Evolutionary conservation across 2,888 invertebrate genomes (phyloP).

Genomic region (Steromphala cineraria): DNA sequence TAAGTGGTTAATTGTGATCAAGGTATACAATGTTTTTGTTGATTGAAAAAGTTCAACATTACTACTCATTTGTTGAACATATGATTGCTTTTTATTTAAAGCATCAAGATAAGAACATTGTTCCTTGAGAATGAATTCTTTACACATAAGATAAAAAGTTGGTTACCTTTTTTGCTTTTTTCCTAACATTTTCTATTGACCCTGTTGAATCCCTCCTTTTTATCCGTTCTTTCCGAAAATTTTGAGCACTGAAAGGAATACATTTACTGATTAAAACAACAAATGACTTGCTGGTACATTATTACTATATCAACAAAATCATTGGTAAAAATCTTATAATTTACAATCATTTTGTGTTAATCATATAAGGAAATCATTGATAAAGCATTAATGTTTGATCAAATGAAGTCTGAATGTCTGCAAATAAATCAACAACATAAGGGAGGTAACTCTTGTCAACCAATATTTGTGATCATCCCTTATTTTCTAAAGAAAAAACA

Average conservation of each 20-base stretch:
- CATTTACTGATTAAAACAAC: background rate
- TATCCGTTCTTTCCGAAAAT: constrained; percentile 52
- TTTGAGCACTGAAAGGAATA: constrained; percentile 53
- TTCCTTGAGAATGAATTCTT: background rate
- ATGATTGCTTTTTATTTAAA: too few species aligned
- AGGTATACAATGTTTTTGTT: too few species aligned
- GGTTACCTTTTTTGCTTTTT: constrained; percentile 59
- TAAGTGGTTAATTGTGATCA: too few species aligned
- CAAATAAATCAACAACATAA: background rate
- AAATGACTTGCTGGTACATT: too few species aligned
- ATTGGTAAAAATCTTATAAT: background rate
- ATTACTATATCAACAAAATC: background rate
- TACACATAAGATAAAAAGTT: background rate
- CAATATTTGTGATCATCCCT: too few species aligned
- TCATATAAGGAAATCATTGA: background rate
- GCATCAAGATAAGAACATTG: background rate
- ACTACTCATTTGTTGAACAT: too few species aligned
- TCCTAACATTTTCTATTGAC: constrained; percentile 64
- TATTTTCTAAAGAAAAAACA: too few species aligned
- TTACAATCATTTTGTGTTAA: background rate
- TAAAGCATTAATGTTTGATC: too few species aligned
- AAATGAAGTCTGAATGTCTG: too few species aligned
- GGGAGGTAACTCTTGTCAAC: too few species aligned
- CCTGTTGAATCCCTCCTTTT: constrained; percentile 56
- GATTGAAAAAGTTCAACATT: too few species aligned